Evolutionary conservation across 2,888 invertebrate genomes (phyloP).

Genomic region (Euclidia mi): DNA sequence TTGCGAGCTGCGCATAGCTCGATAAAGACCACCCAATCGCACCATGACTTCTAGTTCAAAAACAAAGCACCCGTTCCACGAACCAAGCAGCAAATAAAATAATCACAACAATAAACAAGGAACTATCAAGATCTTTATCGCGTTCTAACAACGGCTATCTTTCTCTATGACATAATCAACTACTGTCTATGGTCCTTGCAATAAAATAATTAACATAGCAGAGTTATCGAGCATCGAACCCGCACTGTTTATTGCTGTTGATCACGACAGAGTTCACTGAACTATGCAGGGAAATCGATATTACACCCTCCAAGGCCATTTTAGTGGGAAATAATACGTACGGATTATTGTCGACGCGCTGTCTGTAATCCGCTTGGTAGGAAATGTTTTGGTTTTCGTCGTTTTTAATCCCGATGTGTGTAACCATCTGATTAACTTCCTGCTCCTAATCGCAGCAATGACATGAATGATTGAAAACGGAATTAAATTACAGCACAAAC

Average conservation of each 20-base stretch:
- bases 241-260: constrained; percentile 27
- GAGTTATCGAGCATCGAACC: constrained; percentile 48
- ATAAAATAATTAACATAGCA: constrained; percentile 38
- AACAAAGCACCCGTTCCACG: too few species aligned
- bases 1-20: too few species aligned
- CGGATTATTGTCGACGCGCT: constrained; percentile 10
- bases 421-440: too few species aligned
- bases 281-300: constrained; percentile 51
- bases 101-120: not conserved
- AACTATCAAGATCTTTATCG: constrained; percentile 1
- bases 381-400: too few species aligned
- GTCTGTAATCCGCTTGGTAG: not conserved
- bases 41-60: too few species aligned
- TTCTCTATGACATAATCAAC: constrained; percentile 24
- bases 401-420: too few species aligned
- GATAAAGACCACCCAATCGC: too few species aligned
- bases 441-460: too few species aligned
- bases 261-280: constrained; percentile 55
- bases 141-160: not conserved
- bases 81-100: not conserved
- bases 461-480: too few species aligned
- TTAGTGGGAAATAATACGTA: constrained; percentile 20
- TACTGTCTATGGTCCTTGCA: constrained; percentile 20
- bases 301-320: constrained; percentile 21
- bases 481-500: too few species aligned